Conservation (phyloP, 2,888 invertebrate genomes). For the Lasioglossum villosulum region DNA sequence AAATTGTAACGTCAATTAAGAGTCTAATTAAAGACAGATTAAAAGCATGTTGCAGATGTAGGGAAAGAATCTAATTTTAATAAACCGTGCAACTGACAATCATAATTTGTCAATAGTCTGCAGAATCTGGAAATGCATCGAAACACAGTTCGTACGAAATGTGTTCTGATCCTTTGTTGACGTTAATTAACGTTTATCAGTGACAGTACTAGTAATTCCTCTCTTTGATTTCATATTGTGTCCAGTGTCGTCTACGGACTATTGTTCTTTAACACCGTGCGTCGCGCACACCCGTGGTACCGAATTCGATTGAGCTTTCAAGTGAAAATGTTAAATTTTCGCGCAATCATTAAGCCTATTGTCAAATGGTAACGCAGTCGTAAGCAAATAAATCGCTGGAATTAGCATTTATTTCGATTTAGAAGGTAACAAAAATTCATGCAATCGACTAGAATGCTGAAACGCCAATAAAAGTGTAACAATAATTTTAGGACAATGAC, state of each 20-base stretch:
- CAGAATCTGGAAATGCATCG: neutral
- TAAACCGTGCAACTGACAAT: neutral
- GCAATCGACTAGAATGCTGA: neutral
- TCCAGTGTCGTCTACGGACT: slow-evolving; percentile 23
- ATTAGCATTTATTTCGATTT: slow-evolving; percentile 6
- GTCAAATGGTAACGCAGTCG: slow-evolving; percentile 27
- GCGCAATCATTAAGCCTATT: slow-evolving; percentile 41
- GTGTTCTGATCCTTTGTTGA: neutral
- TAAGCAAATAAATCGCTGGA: slow-evolving; percentile 26
- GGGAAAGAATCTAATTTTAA: neutral
- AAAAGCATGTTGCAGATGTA: neutral
- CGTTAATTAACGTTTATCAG: slow-evolving; percentile 43
- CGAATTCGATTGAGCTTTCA: slow-evolving; percentile 39
- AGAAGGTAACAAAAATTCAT: slow-evolving; percentile 4
- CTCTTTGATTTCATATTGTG: slow-evolving; percentile 51
- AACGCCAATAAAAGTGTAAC: neutral
- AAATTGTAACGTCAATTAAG: neutral
- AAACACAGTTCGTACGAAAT: neutral
- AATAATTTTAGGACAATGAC: neutral
- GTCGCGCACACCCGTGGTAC: slow-evolving; percentile 7
- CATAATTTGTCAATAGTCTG: neutral
- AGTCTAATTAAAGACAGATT: neutral
- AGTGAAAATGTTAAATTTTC: slow-evolving; percentile 55
- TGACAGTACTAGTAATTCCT: slow-evolving; percentile 47
- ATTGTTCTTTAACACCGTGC: slow-evolving; percentile 53